phyloP scores from a whole-genome alignment of 1,140 invertebrate species.

The Pseudobourletiella spinata region DNA sequence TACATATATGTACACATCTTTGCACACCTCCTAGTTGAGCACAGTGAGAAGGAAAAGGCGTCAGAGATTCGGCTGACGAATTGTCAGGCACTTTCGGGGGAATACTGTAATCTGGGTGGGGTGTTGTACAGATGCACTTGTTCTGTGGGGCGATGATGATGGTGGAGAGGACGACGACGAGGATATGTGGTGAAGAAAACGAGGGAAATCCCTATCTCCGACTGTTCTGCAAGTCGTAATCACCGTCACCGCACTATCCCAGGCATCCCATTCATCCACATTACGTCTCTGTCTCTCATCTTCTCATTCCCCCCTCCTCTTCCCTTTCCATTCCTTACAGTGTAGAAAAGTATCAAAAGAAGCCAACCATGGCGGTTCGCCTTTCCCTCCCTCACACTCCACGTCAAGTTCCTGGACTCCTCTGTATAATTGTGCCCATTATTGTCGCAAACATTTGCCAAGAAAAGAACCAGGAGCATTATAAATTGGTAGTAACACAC shows the following conservation, averaged over 20 bases:
- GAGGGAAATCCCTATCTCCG: too few species aligned
- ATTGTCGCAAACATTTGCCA: conserved; percentile 11
- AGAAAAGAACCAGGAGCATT: conserved; percentile 7
- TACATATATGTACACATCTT: too few species aligned
- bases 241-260: neutral
- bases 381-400: neutral
- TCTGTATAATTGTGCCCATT: conserved; percentile 11
- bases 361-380: neutral
- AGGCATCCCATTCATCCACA: neutral
- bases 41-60: too few species aligned
- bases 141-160: too few species aligned
- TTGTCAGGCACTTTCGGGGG: too few species aligned
- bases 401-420: neutral
- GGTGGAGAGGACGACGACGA: too few species aligned
- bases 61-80: too few species aligned
- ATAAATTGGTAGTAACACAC: conserved; percentile 1
- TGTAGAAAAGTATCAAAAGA: neutral
- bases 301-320: neutral
- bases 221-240: neutral
- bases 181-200: too few species aligned
- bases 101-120: too few species aligned
- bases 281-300: neutral
- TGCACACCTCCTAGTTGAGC: too few species aligned
- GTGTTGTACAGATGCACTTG: too few species aligned
- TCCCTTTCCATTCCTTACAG: too few species aligned